Base-by-base conservation (phyloP, 23 tunicate genomes). In the Phallusia fumigata region DNA sequence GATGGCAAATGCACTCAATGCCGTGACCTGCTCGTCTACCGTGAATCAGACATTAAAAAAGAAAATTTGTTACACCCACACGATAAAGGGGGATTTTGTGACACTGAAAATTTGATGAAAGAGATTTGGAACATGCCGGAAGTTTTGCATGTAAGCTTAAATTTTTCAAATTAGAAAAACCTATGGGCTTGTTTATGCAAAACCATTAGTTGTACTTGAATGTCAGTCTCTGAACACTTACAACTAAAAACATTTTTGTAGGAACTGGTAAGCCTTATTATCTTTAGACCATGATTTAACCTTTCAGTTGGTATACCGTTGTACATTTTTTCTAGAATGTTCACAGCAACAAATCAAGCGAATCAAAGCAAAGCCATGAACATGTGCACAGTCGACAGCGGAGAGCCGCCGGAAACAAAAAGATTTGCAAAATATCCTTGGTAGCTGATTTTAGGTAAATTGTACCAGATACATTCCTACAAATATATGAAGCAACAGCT, bases 391-490 rank as follows among this genome's bases (percentile, higher is more conserved):
- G 83, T 26, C 21, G 58, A 79, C 31, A 52, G 36, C 10, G 73
- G 30, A 18, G 36, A 15, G 52, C 28, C 22, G 45, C 32, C 11
- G 36, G 33, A 13, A 79, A 21, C 21, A 44, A 81, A 64, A 92
- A 92, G 72, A 92, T 92, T 13, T 92, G 97, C 80, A 87, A 86
- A 75, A 50, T 92, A 32, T 74, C 91, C 16, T 65, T 92, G 50
- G 91, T 92, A 2, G 97, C 97, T 18, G 96, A 91, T 83, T 75
- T 86, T 49, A 91, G 90, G 96, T 91, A 84, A 30, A 80, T 50
- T 52, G 28, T n/a, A 30, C 0, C 0, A n/a, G n/a, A n/a, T n/a
- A n/a, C n/a, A n/a, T n/a, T n/a, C n/a, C n/a, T n/a, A n/a, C n/a
- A n/a, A n/a, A n/a, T n/a, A n/a, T n/a, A n/a, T n/a, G n/a, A n/a